A percentile compares a stretch with the other conserved stretches of the same genome.
phyloP scores from a whole-genome alignment of 2,113 vertebrate genomes.

The Trogon melanurus region DNA sequence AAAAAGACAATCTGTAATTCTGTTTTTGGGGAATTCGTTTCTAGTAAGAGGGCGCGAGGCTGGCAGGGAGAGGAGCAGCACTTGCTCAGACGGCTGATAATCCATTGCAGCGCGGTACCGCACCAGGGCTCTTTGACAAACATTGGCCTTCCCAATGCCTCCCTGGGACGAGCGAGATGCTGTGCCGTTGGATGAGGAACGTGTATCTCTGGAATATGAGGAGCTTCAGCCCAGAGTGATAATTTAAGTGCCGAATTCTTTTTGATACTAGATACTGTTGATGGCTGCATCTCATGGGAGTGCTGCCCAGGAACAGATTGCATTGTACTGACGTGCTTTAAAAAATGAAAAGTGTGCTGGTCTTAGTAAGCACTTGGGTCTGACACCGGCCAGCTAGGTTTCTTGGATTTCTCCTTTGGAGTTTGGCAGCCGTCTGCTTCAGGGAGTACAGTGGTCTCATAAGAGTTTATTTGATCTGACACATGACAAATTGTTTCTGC shows the following conservation, averaged over 20 bases:
- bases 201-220: background rate
- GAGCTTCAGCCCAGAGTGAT: background rate
- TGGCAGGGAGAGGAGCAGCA: background rate
- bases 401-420: conserved; percentile 30
- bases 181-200: background rate
- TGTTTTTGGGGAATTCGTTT: background rate
- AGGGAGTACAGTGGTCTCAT: conserved; percentile 35
- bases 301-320: background rate
- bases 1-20: background rate
- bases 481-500: conserved; percentile 68
- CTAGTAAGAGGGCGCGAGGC: background rate
- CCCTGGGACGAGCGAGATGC: background rate
- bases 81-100: background rate
- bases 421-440: conserved; percentile 61
- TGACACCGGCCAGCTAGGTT: background rate
- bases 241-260: background rate
- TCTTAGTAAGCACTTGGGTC: background rate
- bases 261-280: background rate
- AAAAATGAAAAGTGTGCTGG: background rate
- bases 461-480: conserved; percentile 64
- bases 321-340: background rate
- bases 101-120: rapidly evolving
- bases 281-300: background rate
- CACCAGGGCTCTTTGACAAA: background rate
- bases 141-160: background rate